phyloP scores from a whole-genome alignment of 2,888 invertebrate species.

The Brachylomia viminalis region DNA sequence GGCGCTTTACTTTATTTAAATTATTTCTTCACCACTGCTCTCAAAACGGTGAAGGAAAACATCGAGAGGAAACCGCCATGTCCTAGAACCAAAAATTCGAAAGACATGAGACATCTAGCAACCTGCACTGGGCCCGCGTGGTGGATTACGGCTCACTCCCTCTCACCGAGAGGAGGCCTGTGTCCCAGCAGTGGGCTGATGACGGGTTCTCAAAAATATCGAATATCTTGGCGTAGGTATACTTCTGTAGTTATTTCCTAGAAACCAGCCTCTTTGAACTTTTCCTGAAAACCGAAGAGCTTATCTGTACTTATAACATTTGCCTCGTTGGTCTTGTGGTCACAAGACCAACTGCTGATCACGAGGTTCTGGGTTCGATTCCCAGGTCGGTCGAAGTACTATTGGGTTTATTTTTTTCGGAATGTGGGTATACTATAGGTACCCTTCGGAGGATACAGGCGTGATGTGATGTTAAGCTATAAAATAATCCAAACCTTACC shows the following conservation, averaged over 20 bases:
- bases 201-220: conserved; percentile 1
- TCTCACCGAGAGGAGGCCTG: too few relatives aligned
- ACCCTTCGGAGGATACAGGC: too few relatives aligned
- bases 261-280: neutral
- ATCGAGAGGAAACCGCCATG: too few relatives aligned
- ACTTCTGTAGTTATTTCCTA: neutral
- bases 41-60: too few relatives aligned
- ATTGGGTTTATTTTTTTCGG: neutral
- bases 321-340: neutral
- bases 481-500: neutral
- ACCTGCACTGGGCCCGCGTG: too few relatives aligned
- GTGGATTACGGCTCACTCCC: too few relatives aligned
- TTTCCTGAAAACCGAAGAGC: neutral
- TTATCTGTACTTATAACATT: too few relatives aligned
- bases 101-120: too few relatives aligned
- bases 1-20: too few relatives aligned
- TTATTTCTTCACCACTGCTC: too few relatives aligned
- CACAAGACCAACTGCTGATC: neutral
- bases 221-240: neutral
- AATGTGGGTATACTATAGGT: neutral
- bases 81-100: too few relatives aligned
- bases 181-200: too few relatives aligned
- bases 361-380: neutral
- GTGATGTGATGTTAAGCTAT: neutral
- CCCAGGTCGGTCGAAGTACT: neutral